Evolutionary conservation across 2,797 vertebrate species (phyloP).

Genomic region (Balearica regulorum): DNA sequence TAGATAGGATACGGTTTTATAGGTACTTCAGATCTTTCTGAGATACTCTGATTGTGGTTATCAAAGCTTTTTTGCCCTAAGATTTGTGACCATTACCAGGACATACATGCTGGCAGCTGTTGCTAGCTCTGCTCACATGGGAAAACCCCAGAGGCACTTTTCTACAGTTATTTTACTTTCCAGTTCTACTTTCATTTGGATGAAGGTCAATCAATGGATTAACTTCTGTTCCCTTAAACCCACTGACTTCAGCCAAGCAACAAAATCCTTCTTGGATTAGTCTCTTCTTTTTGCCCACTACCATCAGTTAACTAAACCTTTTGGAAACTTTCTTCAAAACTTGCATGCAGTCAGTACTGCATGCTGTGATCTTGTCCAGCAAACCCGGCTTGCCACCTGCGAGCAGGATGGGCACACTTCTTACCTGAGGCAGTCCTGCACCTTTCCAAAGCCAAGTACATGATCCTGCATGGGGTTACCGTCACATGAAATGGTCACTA

Average conservation of each 20-base stretch:
- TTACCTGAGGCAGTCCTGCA: neutral
- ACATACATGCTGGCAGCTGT: neutral
- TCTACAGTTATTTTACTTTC: neutral
- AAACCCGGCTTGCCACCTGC: neutral
- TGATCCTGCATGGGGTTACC: neutral
- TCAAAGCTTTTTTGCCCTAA: neutral
- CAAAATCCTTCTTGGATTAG: neutral
- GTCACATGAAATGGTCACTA: neutral
- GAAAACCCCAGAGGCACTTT: conserved; percentile 8
- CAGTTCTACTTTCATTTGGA: neutral
- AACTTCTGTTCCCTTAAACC: neutral
- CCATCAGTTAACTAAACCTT: neutral
- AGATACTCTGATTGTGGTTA: neutral
- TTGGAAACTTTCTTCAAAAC: neutral
- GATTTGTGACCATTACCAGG: neutral
- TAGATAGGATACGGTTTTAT: neutral
- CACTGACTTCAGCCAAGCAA: neutral
- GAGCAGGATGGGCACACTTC: neutral
- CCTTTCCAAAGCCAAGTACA: rapidly evolving
- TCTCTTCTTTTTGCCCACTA: neutral
- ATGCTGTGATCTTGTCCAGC: neutral
- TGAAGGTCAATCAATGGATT: neutral
- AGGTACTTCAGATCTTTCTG: conserved; percentile 36
- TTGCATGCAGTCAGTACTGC: neutral
- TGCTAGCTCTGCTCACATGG: neutral